A percentile compares a stretch with the other conserved stretches of the same genome.
Conservation (phyloP, 2,888 invertebrate genomes). For the Epinotia ramella region DNA sequence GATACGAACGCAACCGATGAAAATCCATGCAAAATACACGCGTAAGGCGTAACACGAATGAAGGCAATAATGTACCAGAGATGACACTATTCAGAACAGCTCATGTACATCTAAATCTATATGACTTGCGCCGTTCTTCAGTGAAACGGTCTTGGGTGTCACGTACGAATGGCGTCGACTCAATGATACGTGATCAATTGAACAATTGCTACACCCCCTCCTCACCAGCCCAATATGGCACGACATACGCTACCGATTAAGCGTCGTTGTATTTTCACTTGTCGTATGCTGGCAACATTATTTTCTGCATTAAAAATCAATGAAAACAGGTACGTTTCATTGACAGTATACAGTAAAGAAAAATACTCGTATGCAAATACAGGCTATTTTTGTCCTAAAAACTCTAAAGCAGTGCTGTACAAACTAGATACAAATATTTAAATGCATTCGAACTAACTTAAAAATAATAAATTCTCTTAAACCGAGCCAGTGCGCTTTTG, state of each 20-base stretch:
- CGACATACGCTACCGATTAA: constrained; percentile 34
- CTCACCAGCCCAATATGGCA: constrained; percentile 26
- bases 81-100: constrained; percentile 4
- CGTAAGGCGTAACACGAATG: constrained; percentile 34
- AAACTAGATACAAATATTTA: constrained; percentile 5
- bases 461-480: constrained; percentile 26
- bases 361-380: background rate
- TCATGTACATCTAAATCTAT: background rate
- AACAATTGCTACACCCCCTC: constrained; percentile 59
- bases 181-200: constrained; percentile 66
- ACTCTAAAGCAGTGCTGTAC: constrained; percentile 3
- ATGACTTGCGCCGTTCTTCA: background rate
- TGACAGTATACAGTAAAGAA: no score
- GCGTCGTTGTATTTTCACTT: constrained; percentile 36
- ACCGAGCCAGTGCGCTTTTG: constrained; percentile 21
- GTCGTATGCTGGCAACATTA: background rate
- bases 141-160: constrained; percentile 29
- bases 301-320: background rate
- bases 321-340: background rate
- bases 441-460: constrained; percentile 23
- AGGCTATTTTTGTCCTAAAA: background rate
- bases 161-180: constrained; percentile 50
- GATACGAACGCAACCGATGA: constrained; percentile 33
- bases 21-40: constrained; percentile 44
- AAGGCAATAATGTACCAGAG: constrained; percentile 43